phyloP scores from a whole-genome alignment of 1,140 invertebrate species.

The Agrypnia vestita region DNA sequence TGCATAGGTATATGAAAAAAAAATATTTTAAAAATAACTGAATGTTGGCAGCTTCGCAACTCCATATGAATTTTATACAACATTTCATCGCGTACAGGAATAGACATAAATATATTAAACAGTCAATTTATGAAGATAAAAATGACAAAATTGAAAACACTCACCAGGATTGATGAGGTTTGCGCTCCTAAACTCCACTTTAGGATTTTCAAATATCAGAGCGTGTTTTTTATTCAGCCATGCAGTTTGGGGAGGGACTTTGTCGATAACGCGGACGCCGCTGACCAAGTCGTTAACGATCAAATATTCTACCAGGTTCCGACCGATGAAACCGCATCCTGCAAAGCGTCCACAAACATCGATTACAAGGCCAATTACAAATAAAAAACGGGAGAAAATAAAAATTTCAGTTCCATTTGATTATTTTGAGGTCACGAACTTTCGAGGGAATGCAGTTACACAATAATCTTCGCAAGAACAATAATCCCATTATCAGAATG shows the following conservation, averaged over 20 bases:
- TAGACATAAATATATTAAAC: no score
- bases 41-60: no score
- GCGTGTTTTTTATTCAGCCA: constrained; percentile 87
- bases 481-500: no score
- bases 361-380: not conserved
- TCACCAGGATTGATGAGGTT: constrained; percentile 92
- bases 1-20: no score
- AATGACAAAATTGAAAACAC: constrained; percentile 59
- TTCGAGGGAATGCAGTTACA: no score
- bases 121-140: not conserved
- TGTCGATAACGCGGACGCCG: constrained; percentile 88
- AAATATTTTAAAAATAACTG: no score
- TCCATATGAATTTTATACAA: no score
- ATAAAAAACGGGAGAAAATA: not conserved
- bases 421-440: no score
- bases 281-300: constrained; percentile 85
- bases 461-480: no score
- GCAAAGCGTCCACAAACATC: constrained; percentile 58
- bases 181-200: constrained; percentile 91
- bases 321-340: constrained; percentile 95
- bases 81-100: no score
- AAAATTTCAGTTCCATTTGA: no score
- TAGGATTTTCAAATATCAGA: constrained; percentile 79
- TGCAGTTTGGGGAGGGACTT: constrained; percentile 92
- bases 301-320: constrained; percentile 89